A percentile compares a stretch with the other conserved stretches of the same genome.
phyloP scores from a whole-genome alignment of 2,797 vertebrate species.

The Varecia variegata region DNA sequence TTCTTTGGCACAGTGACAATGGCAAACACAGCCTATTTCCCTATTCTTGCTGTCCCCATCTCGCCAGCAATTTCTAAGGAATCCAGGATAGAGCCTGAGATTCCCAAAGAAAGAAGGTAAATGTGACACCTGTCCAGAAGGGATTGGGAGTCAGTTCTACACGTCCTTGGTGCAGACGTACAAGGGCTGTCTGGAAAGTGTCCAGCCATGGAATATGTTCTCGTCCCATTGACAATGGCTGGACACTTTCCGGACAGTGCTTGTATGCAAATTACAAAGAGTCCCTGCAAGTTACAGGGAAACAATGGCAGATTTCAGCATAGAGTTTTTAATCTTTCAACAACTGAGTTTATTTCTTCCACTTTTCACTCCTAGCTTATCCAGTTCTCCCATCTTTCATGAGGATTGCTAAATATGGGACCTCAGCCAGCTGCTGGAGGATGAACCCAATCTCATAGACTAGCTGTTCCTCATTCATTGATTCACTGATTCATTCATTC shows the following conservation, averaged over 20 bases:
- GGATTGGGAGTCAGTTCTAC: constrained; percentile 40
- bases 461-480: neutral
- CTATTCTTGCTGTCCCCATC: neutral
- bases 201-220: too few species aligned
- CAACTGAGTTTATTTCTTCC: neutral
- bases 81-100: neutral
- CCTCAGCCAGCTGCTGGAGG: neutral
- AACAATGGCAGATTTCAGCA: constrained; percentile 32
- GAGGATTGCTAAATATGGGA: constrained; percentile 6
- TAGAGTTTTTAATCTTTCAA: constrained; percentile 26
- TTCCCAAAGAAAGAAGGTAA: neutral
- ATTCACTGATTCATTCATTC: neutral
- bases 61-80: neutral
- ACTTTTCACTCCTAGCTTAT: constrained; percentile 31
- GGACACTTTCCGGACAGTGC: too few species aligned
- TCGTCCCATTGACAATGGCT: too few species aligned
- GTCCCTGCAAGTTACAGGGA: constrained; percentile 14
- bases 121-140: neutral
- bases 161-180: constrained; percentile 44
- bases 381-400: constrained; percentile 4
- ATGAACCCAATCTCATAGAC: neutral
- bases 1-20: neutral
- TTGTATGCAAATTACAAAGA: neutral
- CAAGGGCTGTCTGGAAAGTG: too few species aligned
- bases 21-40: neutral